Evolutionary conservation across 2,797 vertebrate genomes (phyloP), one percentile per base, ranked within the genome.

Genomic region (Sardinella longiceps): DNA sequence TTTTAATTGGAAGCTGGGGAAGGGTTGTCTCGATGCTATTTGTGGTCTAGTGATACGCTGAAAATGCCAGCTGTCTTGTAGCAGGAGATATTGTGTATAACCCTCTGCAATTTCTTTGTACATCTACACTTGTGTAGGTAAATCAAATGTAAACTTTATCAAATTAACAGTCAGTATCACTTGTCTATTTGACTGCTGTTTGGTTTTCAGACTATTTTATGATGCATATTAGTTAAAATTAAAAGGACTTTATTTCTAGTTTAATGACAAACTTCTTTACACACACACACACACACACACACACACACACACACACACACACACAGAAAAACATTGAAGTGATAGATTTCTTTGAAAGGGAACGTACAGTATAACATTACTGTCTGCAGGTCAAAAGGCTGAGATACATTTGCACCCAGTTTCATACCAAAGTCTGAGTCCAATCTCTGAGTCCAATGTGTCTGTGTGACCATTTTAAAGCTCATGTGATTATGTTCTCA

Each of bases 51-150:
- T 91, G 91, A 90, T 93, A 94, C 93, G 93, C 88, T 96, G 94
- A 88, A 96, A 96, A 96, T 95, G 94, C 94, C 95, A 96, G 94
- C 95, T 95, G 95, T 95, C 94, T 87, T 58, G 86, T 88, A 92
- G 93, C 91, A 92, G 91, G 94, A 91, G 87, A 82, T 85, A 60
- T 84, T 85, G 89, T 86, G 89, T 92, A 91, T 91, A 93, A 90
- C 91, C 87, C 91, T 89, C 89, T 86, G 88, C 91, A 91, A 89
- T 93, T 93, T 91, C 90, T 91, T 88, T 87, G 88, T 60, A 82
- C 89, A 89, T 39, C 82, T 87, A 70, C 30, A 70, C 66, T 37
- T 66, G 18, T 43, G 2, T 58, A 46, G 70, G 45, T 28, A 45
- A 48, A 63, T 28, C n/a, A 48, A 14, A 37, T 23, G 10, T 28